Base-by-base conservation (phyloP, 2,888 invertebrate genomes). In the Dyspetes luteomarginatus region DNA sequence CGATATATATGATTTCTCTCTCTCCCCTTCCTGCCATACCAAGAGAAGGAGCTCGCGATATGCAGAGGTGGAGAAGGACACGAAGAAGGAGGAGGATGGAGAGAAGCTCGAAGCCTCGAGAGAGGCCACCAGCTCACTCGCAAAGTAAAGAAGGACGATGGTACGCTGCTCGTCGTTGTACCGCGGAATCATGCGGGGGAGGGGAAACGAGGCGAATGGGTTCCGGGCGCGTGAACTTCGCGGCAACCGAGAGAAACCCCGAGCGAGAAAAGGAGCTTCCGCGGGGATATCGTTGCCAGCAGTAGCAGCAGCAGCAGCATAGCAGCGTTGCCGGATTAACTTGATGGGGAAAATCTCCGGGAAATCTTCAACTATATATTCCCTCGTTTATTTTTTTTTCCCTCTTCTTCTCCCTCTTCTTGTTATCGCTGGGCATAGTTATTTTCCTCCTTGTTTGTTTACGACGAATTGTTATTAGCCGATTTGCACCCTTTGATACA, bases 171-270 rank as follows among this genome's bases (percentile, higher is more conserved):
- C 48, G 68, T 12, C 60, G 73, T 56, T 36, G 52, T 48, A 45
- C 26, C 56, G 60, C 55, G 50, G 68, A 62, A 67, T 52, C 30
- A 69, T 24, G 56, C 43, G 60, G 55, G 67, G 71, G 71, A 52
- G 56, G 58, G 19, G 65, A 72, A 65, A 68, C 52, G 78, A 76
- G 71, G 55, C 73, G 80, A 80, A 83, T 81, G 82, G 74, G 69
- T 80, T 79, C 81, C 80, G 76, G 76, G 82, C 83, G 75, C 82
- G 83, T 83, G 82, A 83, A 82, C 82, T 83, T 81, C 77, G 78
- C 77, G 67, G 78, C 83, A 68, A 73, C 22, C 67, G 55, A 62
- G 82, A 79, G 72, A 84, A 84, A 81, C 77, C 72, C 71, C 82
- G 65, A 71, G 76, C 45, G 72, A 30, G 62, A 64, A 81, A 45